These are phyloP conservation scores for Phycodurus eques DNA, from an alignment of 2,113 vertebrate species.

Conservation along the genomic window DNA sequence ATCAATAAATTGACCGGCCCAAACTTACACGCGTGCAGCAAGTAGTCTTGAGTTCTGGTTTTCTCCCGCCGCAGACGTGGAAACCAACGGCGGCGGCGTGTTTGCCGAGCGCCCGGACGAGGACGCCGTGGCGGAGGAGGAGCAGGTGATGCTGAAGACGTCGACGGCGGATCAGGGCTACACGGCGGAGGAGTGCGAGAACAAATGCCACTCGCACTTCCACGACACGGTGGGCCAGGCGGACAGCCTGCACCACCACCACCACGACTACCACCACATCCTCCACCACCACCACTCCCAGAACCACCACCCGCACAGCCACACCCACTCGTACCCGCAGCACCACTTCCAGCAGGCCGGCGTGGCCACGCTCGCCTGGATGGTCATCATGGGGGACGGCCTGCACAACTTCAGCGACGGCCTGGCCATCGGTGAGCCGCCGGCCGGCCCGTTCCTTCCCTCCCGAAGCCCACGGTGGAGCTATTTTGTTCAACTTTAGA, in stretches of 20 bases:
- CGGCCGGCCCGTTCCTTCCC: too few species aligned
- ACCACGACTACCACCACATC: conserved; percentile 98
- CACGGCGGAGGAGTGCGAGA: conserved; percentile 87
- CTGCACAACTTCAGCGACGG: conserved; percentile 97
- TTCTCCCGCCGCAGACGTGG: conserved; percentile 50
- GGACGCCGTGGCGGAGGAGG: conserved; percentile 80
- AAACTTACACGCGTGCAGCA: not conserved
- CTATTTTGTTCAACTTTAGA: too few species aligned
- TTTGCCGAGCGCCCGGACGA: conserved; percentile 71
- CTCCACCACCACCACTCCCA: conserved; percentile 97
- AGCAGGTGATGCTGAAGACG: conserved; percentile 91
- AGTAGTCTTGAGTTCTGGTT: too few species aligned
- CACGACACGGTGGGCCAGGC: conserved; percentile 93
- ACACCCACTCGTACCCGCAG: conserved; percentile 88
- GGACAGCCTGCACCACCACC: conserved; percentile 89
- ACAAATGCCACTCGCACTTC: conserved; percentile 97
- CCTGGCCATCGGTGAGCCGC: conserved; percentile 81
- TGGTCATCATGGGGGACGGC: conserved; percentile 98
- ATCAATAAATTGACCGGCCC: not conserved
- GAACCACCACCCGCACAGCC: conserved; percentile 96
- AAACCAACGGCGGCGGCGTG: conserved; percentile 64
- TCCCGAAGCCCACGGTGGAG: too few species aligned
- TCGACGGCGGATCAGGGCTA: conserved; percentile 72
- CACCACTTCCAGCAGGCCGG: conserved; percentile 90
- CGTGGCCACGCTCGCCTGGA: conserved; percentile 93